These are phyloP conservation scores for Engraulis encrasicolus DNA, from an alignment of 2,113 vertebrate genomes.

Conservation along the genomic window DNA sequence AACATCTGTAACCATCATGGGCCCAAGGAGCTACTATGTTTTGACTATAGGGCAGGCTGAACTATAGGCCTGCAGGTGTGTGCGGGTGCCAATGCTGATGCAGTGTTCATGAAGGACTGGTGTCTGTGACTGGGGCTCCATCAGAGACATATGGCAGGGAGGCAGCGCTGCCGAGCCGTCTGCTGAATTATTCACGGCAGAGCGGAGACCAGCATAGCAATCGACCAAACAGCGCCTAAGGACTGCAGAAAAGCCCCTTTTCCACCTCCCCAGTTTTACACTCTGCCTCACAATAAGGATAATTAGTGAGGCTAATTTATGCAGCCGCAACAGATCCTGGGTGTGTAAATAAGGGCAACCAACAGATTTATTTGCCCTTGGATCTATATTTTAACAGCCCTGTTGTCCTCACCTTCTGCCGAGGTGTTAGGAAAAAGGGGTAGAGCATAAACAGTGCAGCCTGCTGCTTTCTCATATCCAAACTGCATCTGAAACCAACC, in stretches of 20 bases:
- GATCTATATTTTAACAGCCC: slow-evolving; percentile 8
- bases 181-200: neutral
- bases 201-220: neutral
- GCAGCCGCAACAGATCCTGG: neutral
- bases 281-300: neutral
- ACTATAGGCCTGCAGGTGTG: neutral
- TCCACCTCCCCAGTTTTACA: neutral
- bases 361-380: slow-evolving; percentile 1
- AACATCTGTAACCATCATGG: neutral
- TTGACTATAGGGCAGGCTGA: neutral
- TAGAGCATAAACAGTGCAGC: neutral
- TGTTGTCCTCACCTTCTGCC: neutral
- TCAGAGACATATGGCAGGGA: neutral
- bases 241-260: neutral
- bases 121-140: neutral
- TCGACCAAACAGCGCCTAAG: neutral
- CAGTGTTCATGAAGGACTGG: no score
- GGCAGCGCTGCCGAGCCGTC: neutral
- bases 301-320: slow-evolving; percentile 15
- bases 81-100: neutral
- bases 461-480: no score
- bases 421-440: neutral
- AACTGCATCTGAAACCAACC: no score
- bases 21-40: neutral
- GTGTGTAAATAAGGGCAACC: neutral